Base-by-base conservation (phyloP, 1,140 invertebrate genomes). In the Zophobas morio region DNA sequence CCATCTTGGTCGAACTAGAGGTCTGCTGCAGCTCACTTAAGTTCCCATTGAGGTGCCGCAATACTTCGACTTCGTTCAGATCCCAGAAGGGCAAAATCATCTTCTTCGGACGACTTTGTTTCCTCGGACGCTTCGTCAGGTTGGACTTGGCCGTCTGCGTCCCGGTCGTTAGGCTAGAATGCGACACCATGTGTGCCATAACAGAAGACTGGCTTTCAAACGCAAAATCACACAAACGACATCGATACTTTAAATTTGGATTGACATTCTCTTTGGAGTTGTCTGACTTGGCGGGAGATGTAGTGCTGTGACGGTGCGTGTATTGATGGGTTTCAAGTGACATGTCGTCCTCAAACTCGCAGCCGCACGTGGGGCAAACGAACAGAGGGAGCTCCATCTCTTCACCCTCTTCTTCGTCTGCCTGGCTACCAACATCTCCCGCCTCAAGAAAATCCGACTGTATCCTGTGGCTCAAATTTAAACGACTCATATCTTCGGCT, bases 401-500 rank as follows among this genome's bases (percentile, higher is more conserved):
- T 40, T 87, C 89, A 81, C 86, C 87, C 81, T 89, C 87, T 83
- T 88, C 87, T 79, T 88, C 87, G 60, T 88, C 84, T 82, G 86
- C 81, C 53, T 83, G 84, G 76, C 79, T 84, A 80, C 82, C 82
- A 82, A 85, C 87, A 87, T 87, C 86, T 83, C 86, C 86, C 86
- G 87, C 87, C 81, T 87, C 85, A 87, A 83, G 86, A 87, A 87
- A 88, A 87, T 87, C 87, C 86, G 85, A 85, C 79, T 86, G 47
- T 90, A 92, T 84, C 95, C 95, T 80, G 92, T 95, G 82, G 91
- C 2, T 92, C 89, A 86, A 94, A 92, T 85, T 95, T 92, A 85
- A 93, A 91, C 37, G 92, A 88, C 81, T 93, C 92, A 82, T 94
- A 74, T 94, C 94, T 81, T 95, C 94, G 79, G 93, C 93, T 0